phyloP scores from a whole-genome alignment of 2,888 invertebrate genomes.

The Isoperla grammatica region DNA sequence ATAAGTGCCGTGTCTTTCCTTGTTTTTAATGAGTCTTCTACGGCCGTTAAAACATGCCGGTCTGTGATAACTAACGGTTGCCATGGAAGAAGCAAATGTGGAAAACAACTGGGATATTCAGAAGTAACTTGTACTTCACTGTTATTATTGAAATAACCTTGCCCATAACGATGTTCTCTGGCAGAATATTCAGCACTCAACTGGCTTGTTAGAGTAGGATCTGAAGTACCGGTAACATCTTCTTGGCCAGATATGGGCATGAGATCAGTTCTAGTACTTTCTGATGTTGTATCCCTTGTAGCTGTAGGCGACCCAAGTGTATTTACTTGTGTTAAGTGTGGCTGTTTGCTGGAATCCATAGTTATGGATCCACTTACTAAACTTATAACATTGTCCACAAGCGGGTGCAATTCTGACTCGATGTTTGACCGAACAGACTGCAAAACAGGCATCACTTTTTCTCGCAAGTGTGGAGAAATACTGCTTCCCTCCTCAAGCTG shows the following conservation, averaged over 20 bases:
- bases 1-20: conserved; percentile 43
- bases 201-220: too few species aligned
- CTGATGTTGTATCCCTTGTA: not conserved
- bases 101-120: conserved; percentile 20
- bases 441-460: too few species aligned
- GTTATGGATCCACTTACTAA: conserved; percentile 40
- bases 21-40: conserved; percentile 56
- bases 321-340: not conserved
- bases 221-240: too few species aligned
- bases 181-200: too few species aligned
- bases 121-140: not conserved
- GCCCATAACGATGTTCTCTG: not conserved
- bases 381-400: conserved; percentile 47
- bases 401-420: conserved; percentile 42
- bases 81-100: conserved; percentile 48
- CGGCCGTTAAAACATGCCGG: conserved; percentile 55
- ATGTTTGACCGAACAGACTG: conserved; percentile 42
- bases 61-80: conserved; percentile 58
- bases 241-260: not conserved
- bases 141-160: conserved; percentile 21
- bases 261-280: not conserved
- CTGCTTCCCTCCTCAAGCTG: too few species aligned
- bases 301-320: too few species aligned
- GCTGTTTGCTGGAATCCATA: not conserved
- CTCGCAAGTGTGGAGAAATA: too few species aligned